Evolutionary conservation across 2,888 invertebrate species (phyloP), one percentile per base, ranked within the genome.

Genomic region (Prionchulus punctatus): DNA sequence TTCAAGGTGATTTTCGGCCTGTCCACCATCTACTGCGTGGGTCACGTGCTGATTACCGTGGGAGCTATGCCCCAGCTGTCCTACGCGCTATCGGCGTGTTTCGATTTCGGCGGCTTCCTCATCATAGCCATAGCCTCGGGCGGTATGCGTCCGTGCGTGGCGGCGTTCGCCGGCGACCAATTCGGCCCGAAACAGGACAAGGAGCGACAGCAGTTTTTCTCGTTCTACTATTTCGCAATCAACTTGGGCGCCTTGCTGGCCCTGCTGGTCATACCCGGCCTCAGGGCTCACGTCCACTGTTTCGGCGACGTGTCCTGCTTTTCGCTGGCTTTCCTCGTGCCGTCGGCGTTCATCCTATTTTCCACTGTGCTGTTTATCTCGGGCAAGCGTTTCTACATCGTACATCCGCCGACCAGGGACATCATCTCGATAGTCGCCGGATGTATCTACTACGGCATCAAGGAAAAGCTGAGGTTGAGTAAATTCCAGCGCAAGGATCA

Each of bases 131-230:
- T 90, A 18, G 91, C 90, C 0, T 89, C 90, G 0, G 92, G 92
- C 1, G 91, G 91, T 1, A 92, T 94, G 64, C 94, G 94, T 69
- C 91, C 92, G 0, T 92, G 91, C 67, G 91, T 94, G 0, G 80
- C 88, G 0, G 87, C 92, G 0, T 92, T 94, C 71, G 94, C 43
- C 21, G 43, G 27, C 12, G 30, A 43, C 21, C 54, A 54, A 26
- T 54, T 47, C 18, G 28, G n/a, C 3, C 3, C 3, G 21, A 21
- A 18, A 3, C 2, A 2, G 30, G 2, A 15, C 25, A 26, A 30
- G 62, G 82, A 86, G 65, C 75, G 91, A 56, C 81, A 83, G 23
- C 81, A 81, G 60, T 96, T 89, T 76, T 94, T 96, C 75, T 91
- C 91, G 0, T 76, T 91, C 2, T 96, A 92, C 73, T 96, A 94